A percentile compares a stretch with the other conserved stretches of the same genome.
phyloP scores from a whole-genome alignment of 1,140 invertebrate species.

The Drosophila parvula region DNA sequence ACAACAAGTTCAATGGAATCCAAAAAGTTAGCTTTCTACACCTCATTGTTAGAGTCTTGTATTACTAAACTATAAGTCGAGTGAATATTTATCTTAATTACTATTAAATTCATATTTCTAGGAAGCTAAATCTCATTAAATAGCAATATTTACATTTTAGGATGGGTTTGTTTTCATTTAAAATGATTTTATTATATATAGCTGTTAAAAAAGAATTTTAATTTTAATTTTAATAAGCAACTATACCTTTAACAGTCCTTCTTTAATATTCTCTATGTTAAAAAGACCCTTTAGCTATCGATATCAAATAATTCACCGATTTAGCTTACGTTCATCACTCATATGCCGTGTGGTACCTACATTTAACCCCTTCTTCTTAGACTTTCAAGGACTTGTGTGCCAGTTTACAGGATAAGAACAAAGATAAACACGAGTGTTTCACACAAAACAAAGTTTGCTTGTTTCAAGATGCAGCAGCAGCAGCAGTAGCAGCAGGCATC shows the following conservation, averaged over 20 bases:
- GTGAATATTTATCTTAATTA: neutral
- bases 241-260: neutral
- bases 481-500: conserved; percentile 19
- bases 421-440: conserved; percentile 15
- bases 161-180: neutral
- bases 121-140: neutral
- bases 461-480: conserved; percentile 30
- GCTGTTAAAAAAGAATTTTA: too few species aligned
- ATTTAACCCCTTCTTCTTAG: neutral
- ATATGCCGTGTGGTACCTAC: conserved; percentile 8
- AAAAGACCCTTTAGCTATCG: neutral
- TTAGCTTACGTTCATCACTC: neutral
- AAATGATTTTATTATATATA: neutral
- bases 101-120: neutral
- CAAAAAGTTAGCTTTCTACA: neutral
- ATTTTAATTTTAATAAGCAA: too few species aligned
- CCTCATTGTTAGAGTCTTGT: neutral
- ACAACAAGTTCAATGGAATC: neutral
- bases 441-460: conserved; percentile 35
- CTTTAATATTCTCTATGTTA: neutral
- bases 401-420: conserved; percentile 1
- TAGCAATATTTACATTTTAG: neutral
- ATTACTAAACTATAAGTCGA: neutral
- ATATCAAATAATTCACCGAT: neutral
- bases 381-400: neutral